These are phyloP conservation scores for Spea hammondii DNA, from an alignment of 2,797 vertebrate genomes.

Conservation along the genomic window DNA sequence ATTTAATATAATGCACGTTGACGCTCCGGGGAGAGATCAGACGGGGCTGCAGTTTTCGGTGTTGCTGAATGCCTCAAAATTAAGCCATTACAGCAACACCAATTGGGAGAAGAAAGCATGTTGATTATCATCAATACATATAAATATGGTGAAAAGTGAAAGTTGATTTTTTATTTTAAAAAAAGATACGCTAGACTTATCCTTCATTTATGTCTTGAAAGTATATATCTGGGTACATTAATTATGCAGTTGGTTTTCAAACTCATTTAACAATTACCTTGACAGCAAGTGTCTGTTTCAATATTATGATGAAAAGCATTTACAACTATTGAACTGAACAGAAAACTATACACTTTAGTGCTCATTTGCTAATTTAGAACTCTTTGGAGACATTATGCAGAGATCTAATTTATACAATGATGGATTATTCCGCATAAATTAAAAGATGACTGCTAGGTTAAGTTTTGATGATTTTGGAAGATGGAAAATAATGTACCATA, in stretches of 20 bases:
- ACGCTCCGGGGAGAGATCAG: too few relatives aligned
- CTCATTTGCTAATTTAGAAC: constrained; percentile 18
- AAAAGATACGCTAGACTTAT: too few relatives aligned
- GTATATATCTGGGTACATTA: too few relatives aligned
- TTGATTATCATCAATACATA: too few relatives aligned
- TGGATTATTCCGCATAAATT: constrained; percentile 14
- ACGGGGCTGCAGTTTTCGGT: too few relatives aligned
- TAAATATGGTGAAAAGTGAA: too few relatives aligned
- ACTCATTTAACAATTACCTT: not conserved
- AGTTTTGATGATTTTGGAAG: constrained; percentile 28
- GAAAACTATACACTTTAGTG: not conserved
- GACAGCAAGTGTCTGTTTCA: not conserved
- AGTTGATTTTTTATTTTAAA: too few relatives aligned
- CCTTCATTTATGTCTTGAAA: too few relatives aligned
- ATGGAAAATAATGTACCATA: constrained; percentile 11
- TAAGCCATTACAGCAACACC: too few relatives aligned
- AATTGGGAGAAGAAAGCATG: too few relatives aligned
- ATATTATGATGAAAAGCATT: constrained; percentile 5
- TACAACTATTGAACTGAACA: constrained; percentile 6
- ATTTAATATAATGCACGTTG: too few relatives aligned
- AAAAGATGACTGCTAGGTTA: constrained; percentile 22
- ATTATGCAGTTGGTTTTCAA: not conserved
- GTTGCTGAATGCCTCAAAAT: too few relatives aligned
- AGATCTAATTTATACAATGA: constrained; percentile 11
- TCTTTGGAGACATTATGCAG: not conserved